Conservation (phyloP, 2,888 invertebrate genomes). For the Cetonia aurata region DNA sequence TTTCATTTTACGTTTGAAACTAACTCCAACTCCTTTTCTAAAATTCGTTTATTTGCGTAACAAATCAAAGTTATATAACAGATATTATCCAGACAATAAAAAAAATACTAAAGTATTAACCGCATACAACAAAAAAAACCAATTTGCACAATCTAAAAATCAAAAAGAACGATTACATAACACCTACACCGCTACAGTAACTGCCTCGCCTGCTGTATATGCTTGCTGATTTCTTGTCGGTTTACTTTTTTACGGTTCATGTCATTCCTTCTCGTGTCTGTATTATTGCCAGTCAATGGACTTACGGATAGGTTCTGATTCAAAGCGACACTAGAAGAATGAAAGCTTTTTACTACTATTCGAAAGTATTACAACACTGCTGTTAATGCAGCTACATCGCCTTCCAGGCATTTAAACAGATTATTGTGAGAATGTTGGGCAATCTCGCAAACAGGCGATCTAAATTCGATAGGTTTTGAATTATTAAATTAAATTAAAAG, state of each 20-base stretch:
- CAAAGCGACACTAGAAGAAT: slow-evolving; percentile 5
- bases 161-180: slow-evolving; percentile 17
- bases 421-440: too few relatives aligned
- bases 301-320: slow-evolving; percentile 18
- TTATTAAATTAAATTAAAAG: too few relatives aligned
- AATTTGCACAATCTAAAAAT: slow-evolving; percentile 14
- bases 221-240: too few relatives aligned
- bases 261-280: slow-evolving; percentile 2
- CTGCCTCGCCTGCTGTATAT: background rate
- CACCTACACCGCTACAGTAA: background rate
- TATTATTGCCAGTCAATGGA: slow-evolving; percentile 27
- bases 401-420: too few relatives aligned
- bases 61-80: too few relatives aligned
- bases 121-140: slow-evolving; percentile 18
- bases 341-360: slow-evolving; percentile 29
- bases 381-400: slow-evolving; percentile 7
- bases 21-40: too few relatives aligned
- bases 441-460: too few relatives aligned
- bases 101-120: slow-evolving; percentile 10
- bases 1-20: too few relatives aligned
- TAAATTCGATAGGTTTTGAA: too few relatives aligned
- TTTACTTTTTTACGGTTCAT: too few relatives aligned
- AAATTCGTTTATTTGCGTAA: too few relatives aligned
- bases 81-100: background rate
- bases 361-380: slow-evolving; percentile 30